These are phyloP conservation scores for Varanus komodoensis DNA, from an alignment of 2,113 vertebrate species.

Conservation along the genomic window DNA sequence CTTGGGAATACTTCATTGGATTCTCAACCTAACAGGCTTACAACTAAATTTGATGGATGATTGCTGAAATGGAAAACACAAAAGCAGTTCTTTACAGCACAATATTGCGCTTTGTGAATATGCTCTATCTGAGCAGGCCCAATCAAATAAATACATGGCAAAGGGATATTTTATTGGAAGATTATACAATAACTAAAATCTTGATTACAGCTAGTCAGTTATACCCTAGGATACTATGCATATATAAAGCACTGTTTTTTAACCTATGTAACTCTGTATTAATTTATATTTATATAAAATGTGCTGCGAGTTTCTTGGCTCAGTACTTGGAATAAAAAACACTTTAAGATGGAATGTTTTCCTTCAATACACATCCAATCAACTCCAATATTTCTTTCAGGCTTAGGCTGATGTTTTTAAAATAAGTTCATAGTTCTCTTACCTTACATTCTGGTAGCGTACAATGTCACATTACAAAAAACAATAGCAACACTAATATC, in stretches of 20 bases:
- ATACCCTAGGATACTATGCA: conserved; percentile 10
- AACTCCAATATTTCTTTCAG: conserved; percentile 6
- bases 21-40: conserved; percentile 42
- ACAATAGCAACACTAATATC: background rate
- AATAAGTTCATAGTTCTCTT: background rate
- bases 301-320: background rate
- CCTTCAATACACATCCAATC: background rate
- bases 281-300: conserved; percentile 19
- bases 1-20: conserved; percentile 26
- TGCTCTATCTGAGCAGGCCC: conserved; percentile 30
- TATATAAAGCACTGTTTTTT: background rate
- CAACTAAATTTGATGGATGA: conserved; percentile 34
- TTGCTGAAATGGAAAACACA: conserved; percentile 39
- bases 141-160: conserved; percentile 8
- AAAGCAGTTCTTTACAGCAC: conserved; percentile 26
- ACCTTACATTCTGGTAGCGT: background rate
- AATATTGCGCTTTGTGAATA: conserved; percentile 23
- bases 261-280: conserved; percentile 7
- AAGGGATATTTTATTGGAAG: conserved; percentile 24
- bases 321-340: conserved; percentile 28
- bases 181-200: background rate
- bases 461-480: background rate
- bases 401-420: background rate
- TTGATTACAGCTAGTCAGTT: conserved; percentile 24
- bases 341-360: background rate